phyloP scores from a whole-genome alignment of 2,113 vertebrate genomes.

The Malurus cyaneus region DNA sequence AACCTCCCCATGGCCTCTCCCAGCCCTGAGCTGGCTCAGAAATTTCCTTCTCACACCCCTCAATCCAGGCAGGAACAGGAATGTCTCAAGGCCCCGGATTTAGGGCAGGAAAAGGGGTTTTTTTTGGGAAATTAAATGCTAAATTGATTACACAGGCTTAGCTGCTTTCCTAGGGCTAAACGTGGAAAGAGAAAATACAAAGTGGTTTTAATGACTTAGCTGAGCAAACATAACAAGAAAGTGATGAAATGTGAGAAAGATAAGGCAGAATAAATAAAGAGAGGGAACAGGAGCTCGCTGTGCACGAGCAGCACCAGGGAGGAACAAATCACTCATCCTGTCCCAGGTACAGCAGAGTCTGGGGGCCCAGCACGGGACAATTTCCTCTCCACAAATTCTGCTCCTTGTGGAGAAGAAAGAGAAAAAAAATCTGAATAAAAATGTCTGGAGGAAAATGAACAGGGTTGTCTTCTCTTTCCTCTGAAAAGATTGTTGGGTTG shows the following conservation, averaged over 20 bases:
- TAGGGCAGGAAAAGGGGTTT: background rate
- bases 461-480: background rate
- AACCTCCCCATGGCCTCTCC: background rate
- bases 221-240: slow-evolving; percentile 65
- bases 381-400: background rate
- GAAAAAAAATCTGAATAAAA: background rate
- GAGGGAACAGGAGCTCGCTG: slow-evolving; percentile 2
- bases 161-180: slow-evolving; percentile 43
- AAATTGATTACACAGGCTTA: slow-evolving; percentile 21
- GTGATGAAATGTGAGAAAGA: slow-evolving; percentile 61
- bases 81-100: background rate
- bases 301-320: slow-evolving; percentile 16
- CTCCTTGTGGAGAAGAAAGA: background rate
- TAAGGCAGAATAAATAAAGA: slow-evolving; percentile 48
- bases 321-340: slow-evolving; percentile 2
- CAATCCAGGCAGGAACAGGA: background rate
- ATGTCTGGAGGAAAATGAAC: background rate
- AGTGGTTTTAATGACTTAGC: slow-evolving; percentile 50
- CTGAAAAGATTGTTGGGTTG: fast-evolving
- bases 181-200: slow-evolving; percentile 17
- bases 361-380: background rate
- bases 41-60: background rate
- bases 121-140: slow-evolving; percentile 11
- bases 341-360: background rate
- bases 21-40: background rate